Percentiles rank a stretch among this genome's conserved stretches.
These are phyloP conservation scores for Mohoua ochrocephala DNA, from an alignment of 2,113 vertebrate genomes.

Conservation along the genomic window DNA sequence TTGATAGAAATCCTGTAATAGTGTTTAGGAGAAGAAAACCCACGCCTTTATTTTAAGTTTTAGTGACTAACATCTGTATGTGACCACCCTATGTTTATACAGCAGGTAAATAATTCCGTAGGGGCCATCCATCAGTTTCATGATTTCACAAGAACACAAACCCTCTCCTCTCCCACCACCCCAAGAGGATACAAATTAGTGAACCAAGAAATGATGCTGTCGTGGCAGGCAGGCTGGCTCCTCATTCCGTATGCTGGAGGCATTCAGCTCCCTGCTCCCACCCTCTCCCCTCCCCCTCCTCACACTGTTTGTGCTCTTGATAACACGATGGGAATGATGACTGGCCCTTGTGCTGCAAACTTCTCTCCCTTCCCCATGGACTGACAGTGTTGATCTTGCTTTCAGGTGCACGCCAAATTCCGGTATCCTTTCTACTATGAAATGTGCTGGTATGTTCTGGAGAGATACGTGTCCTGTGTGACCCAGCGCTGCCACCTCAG, in stretches of 20 bases:
- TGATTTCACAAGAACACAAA: constrained; percentile 11
- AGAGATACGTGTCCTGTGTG: constrained; percentile 91
- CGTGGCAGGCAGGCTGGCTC: constrained; percentile 23
- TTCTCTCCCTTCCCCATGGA: background rate
- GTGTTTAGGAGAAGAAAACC: background rate
- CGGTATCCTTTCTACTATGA: constrained; percentile 98
- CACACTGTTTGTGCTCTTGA: constrained; percentile 52
- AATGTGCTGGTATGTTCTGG: constrained; percentile 98
- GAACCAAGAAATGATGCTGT: constrained; percentile 42
- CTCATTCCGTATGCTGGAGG: constrained; percentile 68
- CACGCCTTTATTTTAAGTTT: background rate
- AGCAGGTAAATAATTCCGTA: background rate
- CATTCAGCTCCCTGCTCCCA: constrained; percentile 29
- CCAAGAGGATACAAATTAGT: constrained; percentile 51
- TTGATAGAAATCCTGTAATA: background rate
- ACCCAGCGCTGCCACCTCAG: constrained; percentile 89
- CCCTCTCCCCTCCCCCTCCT: constrained; percentile 37
- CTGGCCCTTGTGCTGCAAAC: constrained; percentile 9
- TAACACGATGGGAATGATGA: constrained; percentile 45
- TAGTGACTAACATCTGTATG: constrained; percentile 12
- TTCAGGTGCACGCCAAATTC: constrained; percentile 93
- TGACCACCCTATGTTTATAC: background rate
- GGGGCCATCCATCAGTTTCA: constrained; percentile 12
- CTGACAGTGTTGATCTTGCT: constrained; percentile 37
- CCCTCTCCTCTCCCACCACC: constrained; percentile 26